Base-by-base conservation (phyloP, 2,888 invertebrate genomes). In the Catocala sponsa region DNA sequence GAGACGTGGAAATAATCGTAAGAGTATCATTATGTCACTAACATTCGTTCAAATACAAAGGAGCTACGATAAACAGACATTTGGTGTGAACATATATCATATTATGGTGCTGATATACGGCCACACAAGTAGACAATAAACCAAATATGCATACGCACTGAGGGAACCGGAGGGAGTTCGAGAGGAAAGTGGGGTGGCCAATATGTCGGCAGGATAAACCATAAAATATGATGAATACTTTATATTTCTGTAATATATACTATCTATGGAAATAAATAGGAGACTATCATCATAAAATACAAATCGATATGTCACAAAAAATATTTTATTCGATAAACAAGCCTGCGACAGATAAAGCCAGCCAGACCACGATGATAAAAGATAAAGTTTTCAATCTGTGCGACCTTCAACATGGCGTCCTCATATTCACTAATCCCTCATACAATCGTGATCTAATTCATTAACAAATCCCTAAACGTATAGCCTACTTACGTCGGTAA, bases 401-500 rank as follows among this genome's bases (percentile, higher is more conserved):
- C 82, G 87, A 84, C 90, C 90, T 91, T 91, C 86, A 83, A 80
- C 82, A 83, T 76, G 59, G 66, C 70, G 66, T 68, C 67, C 72
- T 73, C 76, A 80, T 77, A 82, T 83, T 80, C 83, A 68, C 68
- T 81, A 81, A 84, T 84, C 81, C 81, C 65, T 72, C 71, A 71
- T 74, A 79, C 74, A 80, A 74, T 69, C 69, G 72, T 72, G 76
- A 75, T 73, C 77, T 78, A 85, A 86, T 87, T 86, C 83, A 85
- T 83, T 83, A 86, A 79, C 78, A 83, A 84, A 85, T 74, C 78
- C 79, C 84, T 78, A 74, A 82, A 78, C 77, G 74, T 76, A 79
- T 78, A 74, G 61, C 81, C 83, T 84, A 91, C 92, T 91, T 91
- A 91, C 91, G 80, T 87, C 79, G 80, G 78, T 82, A 81, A 88